Percentiles rank a stretch among this genome's conserved stretches.
Conservation (phyloP, 2,113 vertebrate species). For the Phoenicopterus ruber region DNA sequence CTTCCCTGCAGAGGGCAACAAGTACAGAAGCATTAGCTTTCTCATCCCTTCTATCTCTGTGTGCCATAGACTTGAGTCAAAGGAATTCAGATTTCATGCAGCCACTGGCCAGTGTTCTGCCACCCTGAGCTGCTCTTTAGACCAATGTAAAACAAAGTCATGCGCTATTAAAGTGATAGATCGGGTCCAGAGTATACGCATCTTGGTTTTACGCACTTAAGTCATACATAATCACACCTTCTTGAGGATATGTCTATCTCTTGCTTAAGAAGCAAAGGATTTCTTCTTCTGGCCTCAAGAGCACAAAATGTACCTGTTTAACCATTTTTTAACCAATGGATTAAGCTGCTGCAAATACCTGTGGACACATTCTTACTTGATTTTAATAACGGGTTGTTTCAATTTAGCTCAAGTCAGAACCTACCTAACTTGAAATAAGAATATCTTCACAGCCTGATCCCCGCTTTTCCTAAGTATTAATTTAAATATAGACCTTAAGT, state of each 20-base stretch:
- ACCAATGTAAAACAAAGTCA: background rate
- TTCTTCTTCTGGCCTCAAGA: background rate
- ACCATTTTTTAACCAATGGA: background rate
- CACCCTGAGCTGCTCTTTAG: background rate
- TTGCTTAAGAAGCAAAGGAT: background rate
- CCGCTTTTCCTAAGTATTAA: background rate
- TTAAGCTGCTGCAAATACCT: background rate
- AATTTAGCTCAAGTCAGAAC: background rate
- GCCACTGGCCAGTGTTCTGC: background rate
- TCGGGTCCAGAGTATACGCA: background rate
- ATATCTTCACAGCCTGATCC: background rate
- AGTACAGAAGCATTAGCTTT: background rate
- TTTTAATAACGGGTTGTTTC: background rate
- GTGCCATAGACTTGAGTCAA: background rate
- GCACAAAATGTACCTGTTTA: background rate
- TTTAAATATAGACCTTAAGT: background rate
- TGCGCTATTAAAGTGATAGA: background rate
- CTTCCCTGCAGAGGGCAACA: constrained; percentile 71
- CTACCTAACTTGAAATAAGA: background rate
- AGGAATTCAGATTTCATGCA: background rate
- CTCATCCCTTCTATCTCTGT: background rate
- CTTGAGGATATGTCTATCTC: background rate
- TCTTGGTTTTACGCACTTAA: background rate
- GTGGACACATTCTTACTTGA: background rate
- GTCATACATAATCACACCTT: background rate